Evolutionary conservation across 1,140 invertebrate species (phyloP), one percentile per base, ranked within the genome.

Genomic region (Brachionus asplanchnoidis): DNA sequence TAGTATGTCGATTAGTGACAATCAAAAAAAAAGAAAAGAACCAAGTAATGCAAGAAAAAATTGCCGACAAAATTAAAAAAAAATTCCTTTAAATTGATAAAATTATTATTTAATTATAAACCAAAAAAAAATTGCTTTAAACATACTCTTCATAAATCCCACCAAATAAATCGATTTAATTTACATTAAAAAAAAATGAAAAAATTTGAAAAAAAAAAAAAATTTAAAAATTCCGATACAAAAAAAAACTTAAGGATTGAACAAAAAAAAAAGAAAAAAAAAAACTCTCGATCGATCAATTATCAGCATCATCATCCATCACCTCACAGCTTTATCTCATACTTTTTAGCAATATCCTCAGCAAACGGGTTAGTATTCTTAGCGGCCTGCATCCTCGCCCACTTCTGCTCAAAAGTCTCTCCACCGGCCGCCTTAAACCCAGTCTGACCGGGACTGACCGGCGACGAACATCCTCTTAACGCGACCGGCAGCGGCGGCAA

Each of bases 321-420:
- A 32, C 1, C 28, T 80, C 20, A 80, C 2, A 80, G 36, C 11
- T 82, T 82, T 17, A 82, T 82, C 26, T 82, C 79, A 20, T 82
- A 82, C 40, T 82, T 82, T 65, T 82, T 82, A 1, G 79, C 79
- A 65, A 82, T 82, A 26, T 82, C 79, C n/a, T 82, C 79, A 2
- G 79, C 79, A 46, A 82, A 82, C 23, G 79, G 79, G 32, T 82
- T 82, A 1, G 79, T 82, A 11, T 82, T 82, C 60, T 82, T 82
- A 11, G 79, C 79, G 7, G 79, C 79, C 53, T 82, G 79, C n/a
- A 82, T 42, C 20, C 79, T 42, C 0, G 79, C 53, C 79, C 79
- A 82, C 40, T 82, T 82, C 32, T 82, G 79, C 53, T 82, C 79
- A 53, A 82, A 82, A 11, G 79, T 82, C 60, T 82, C 79, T 1